Percentiles rank a stretch among this genome's conserved stretches.
Conservation (phyloP, 2,797 vertebrate species). For the Clarias laeviceps region DNA sequence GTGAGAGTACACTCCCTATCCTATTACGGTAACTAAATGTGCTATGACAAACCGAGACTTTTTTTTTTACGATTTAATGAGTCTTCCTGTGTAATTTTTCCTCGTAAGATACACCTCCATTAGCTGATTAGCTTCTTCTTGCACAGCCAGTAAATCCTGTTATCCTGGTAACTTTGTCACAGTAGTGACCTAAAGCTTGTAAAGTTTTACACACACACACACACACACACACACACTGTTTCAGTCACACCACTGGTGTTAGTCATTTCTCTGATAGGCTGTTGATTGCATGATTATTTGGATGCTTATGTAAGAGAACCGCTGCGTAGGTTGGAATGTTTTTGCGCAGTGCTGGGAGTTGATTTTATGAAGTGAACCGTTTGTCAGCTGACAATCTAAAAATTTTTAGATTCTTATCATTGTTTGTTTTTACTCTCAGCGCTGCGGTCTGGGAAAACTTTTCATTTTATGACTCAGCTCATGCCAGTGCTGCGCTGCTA, state of each 20-base stretch:
- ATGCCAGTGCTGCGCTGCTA: conserved; percentile 9
- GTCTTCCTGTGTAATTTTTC: conserved; percentile 8
- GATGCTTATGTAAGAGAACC: conserved; percentile 48
- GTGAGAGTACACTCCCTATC: neutral
- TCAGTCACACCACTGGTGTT: neutral
- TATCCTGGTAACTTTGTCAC: neutral
- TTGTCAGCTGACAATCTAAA: neutral
- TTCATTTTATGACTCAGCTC: neutral
- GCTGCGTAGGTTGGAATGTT: conserved; percentile 28
- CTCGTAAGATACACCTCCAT: neutral
- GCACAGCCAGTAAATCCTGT: neutral
- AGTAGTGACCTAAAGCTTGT: conserved; percentile 6
- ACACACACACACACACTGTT: conserved; percentile 23
- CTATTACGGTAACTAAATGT: neutral
- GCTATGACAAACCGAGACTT: neutral
- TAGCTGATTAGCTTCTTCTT: neutral
- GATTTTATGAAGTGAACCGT: conserved; percentile 1
- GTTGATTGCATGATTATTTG: conserved; percentile 57
- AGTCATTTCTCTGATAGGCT: conserved; percentile 23
- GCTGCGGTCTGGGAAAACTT: neutral
- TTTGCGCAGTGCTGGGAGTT: neutral
- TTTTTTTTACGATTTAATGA: neutral
- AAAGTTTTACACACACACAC: conserved; percentile 25
- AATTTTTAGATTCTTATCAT: conserved; percentile 2
- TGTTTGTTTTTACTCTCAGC: neutral